Conservation (phyloP, 1,140 invertebrate species). For the Branchinecta lynchi region DNA sequence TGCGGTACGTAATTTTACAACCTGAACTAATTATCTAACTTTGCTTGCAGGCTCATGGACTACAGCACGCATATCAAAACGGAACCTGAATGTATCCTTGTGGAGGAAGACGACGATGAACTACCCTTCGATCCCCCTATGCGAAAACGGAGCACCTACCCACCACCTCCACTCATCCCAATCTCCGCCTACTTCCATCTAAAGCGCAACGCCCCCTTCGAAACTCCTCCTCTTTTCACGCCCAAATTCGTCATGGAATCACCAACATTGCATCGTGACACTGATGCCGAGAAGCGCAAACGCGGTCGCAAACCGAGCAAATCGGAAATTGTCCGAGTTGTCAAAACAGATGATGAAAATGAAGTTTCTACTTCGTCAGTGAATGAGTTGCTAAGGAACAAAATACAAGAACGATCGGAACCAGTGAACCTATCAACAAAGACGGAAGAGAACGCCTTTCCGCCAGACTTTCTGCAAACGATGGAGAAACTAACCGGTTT, state of each 20-base stretch:
- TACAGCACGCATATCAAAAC: neutral
- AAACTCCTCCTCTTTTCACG: neutral
- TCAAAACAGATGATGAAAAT: neutral
- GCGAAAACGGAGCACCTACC: neutral
- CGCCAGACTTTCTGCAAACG: neutral
- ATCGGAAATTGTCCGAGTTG: neutral
- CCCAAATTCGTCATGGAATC: neutral
- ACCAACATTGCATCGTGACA: neutral
- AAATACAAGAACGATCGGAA: neutral
- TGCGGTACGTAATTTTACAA: too few species aligned
- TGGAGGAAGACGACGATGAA: neutral
- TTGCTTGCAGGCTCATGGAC: neutral
- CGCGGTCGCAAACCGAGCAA: neutral
- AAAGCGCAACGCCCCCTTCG: neutral
- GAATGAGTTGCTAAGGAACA: neutral
- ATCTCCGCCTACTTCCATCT: neutral
- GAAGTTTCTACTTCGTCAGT: neutral
- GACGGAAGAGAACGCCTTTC: neutral
- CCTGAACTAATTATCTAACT: too few species aligned
- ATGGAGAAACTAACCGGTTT: neutral
- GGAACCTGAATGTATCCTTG: slow-evolving; percentile 2
- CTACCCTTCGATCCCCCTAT: neutral
- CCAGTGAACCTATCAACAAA: neutral
- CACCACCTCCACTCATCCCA: neutral
- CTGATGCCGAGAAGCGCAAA: neutral